These are phyloP conservation scores for Drosophila nigritarsus DNA, from an alignment of 2,888 invertebrate species.

Conservation along the genomic window DNA sequence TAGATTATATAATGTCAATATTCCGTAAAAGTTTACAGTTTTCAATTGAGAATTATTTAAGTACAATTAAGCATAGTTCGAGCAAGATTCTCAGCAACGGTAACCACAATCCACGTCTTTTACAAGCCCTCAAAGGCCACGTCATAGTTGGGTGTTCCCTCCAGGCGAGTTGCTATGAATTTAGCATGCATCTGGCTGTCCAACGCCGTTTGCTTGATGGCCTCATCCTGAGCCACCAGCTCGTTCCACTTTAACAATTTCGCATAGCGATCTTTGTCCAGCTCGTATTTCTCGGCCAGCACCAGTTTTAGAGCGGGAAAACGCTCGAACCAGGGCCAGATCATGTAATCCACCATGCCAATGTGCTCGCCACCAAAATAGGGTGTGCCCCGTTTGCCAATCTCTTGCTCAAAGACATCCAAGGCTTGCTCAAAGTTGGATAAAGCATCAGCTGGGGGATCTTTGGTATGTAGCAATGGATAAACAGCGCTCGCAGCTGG, in stretches of 20 bases:
- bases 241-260: constrained; percentile 83
- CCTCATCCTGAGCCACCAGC: constrained; percentile 89
- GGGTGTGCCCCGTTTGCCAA: constrained; percentile 87
- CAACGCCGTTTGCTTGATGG: constrained; percentile 89
- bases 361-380: constrained; percentile 90
- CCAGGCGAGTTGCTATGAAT: constrained; percentile 88
- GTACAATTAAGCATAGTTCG: constrained; percentile 5
- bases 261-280: constrained; percentile 52
- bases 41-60: constrained; percentile 18
- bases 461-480: constrained; percentile 74
- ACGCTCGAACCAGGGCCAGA: constrained; percentile 94
- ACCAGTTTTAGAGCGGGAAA: constrained; percentile 87
- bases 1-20: not conserved
- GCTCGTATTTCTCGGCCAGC: constrained; percentile 86
- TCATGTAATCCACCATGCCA: constrained; percentile 92
- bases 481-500: constrained; percentile 78
- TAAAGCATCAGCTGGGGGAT: constrained; percentile 62
- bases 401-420: constrained; percentile 88
- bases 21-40: constrained; percentile 38
- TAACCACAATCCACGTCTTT: not conserved
- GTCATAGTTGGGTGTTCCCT: constrained; percentile 88
- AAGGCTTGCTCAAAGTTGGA: constrained; percentile 85
- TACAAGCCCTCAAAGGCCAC: constrained; percentile 50
- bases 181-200: constrained; percentile 90
- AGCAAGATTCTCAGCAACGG: not conserved